Evolutionary conservation across 2,888 invertebrate species (phyloP).

Genomic region (Augochlorella aurata): DNA sequence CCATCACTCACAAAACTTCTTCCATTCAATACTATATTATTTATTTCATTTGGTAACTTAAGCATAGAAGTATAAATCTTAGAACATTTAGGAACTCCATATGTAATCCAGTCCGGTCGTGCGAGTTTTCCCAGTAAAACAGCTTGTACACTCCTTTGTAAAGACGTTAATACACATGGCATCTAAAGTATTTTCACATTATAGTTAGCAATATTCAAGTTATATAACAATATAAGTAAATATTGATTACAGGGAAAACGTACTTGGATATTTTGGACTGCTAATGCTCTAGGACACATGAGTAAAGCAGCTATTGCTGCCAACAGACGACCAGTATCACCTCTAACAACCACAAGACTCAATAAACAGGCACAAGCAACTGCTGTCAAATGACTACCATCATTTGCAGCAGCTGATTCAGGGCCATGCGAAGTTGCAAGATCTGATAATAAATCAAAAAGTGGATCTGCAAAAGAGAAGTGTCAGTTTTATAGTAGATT

Average conservation of each 20-base stretch:
- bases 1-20: slow-evolving; percentile 94
- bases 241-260: neutral
- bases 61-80: slow-evolving; percentile 88
- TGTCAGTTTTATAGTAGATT: slow-evolving; percentile 11
- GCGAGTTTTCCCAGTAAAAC: slow-evolving; percentile 92
- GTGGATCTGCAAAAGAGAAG: slow-evolving; percentile 86
- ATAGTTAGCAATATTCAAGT: slow-evolving; percentile 6
- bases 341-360: slow-evolving; percentile 95
- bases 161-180: slow-evolving; percentile 91
- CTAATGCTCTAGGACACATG: slow-evolving; percentile 91
- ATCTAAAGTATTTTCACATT: slow-evolving; percentile 84
- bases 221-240: neutral
- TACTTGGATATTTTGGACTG: slow-evolving; percentile 91
- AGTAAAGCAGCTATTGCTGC: slow-evolving; percentile 93
- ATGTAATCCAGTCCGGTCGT: slow-evolving; percentile 93
- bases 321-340: slow-evolving; percentile 95
- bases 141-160: slow-evolving; percentile 95
- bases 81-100: slow-evolving; percentile 92
- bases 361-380: slow-evolving; percentile 96
- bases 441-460: slow-evolving; percentile 93
- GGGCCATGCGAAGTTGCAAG: slow-evolving; percentile 89
- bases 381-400: slow-evolving; percentile 89
- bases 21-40: slow-evolving; percentile 82
- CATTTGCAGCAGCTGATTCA: slow-evolving; percentile 84
- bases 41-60: slow-evolving; percentile 82